Percentiles rank a stretch among this genome's conserved stretches.
Evolutionary conservation across 1,140 invertebrate genomes (phyloP).

Genomic region (Melipona quadrifasciata): DNA sequence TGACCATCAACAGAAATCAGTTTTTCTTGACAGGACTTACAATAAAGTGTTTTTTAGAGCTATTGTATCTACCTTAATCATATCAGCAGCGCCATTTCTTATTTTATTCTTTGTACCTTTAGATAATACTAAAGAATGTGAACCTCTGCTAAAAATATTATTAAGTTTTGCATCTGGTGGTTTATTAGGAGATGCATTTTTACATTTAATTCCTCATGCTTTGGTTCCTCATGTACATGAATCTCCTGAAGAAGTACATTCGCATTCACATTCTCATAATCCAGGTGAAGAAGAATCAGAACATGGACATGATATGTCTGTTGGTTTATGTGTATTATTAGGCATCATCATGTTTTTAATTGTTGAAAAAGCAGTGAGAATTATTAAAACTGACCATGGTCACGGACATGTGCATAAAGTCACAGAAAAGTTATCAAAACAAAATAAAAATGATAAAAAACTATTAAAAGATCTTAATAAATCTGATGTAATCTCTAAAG

Average conservation of each 20-base stretch:
- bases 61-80: slow-evolving; percentile 93
- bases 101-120: slow-evolving; percentile 97
- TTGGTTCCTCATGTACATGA: slow-evolving; percentile 85
- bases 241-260: slow-evolving; percentile 82
- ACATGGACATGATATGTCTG: slow-evolving; percentile 89
- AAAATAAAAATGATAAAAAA: slow-evolving; percentile 67
- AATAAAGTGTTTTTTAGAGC: slow-evolving; percentile 90
- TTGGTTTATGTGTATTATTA: slow-evolving; percentile 94
- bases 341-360: slow-evolving; percentile 96
- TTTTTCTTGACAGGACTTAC: slow-evolving; percentile 67
- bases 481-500: slow-evolving; percentile 51
- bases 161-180: slow-evolving; percentile 97
- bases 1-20: slow-evolving; percentile 8
- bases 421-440: slow-evolving; percentile 68
- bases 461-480: slow-evolving; percentile 60
- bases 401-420: slow-evolving; percentile 80
- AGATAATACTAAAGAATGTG: slow-evolving; percentile 91
- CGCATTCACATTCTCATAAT: slow-evolving; percentile 81
- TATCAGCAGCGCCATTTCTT: slow-evolving; percentile 96
- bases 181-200: slow-evolving; percentile 96
- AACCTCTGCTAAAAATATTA: slow-evolving; percentile 93
- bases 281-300: slow-evolving; percentile 81
- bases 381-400: slow-evolving; percentile 91
- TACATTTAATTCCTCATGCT: slow-evolving; percentile 98
- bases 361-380: slow-evolving; percentile 95